phyloP scores from a whole-genome alignment of 2,797 vertebrate genomes.

The Babyrousa celebensis region DNA sequence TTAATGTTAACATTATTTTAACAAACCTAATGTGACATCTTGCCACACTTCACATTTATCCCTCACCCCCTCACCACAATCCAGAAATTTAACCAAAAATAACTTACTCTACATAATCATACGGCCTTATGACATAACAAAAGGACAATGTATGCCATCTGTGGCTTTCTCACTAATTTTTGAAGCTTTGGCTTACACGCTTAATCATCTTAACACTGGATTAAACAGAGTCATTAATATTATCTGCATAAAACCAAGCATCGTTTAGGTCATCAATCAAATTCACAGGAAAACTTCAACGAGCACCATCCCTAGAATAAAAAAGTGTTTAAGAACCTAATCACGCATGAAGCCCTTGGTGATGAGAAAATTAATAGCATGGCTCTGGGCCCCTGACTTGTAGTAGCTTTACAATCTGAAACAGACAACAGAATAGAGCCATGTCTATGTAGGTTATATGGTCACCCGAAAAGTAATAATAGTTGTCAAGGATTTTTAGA shows the following conservation, averaged over 20 bases:
- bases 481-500: background rate
- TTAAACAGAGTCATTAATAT: constrained; percentile 72
- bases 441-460: background rate
- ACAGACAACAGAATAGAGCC: constrained; percentile 2
- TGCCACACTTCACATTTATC: background rate
- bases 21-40: background rate
- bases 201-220: constrained; percentile 58
- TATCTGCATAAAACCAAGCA: constrained; percentile 77
- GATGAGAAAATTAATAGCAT: constrained; percentile 76
- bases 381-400: constrained; percentile 39
- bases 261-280: constrained; percentile 76
- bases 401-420: constrained; percentile 61
- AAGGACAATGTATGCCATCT: background rate
- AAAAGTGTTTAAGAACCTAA: constrained; percentile 78
- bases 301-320: constrained; percentile 50
- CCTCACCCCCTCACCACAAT: background rate
- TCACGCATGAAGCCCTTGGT: constrained; percentile 62
- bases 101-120: background rate
- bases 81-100: constrained; percentile 51
- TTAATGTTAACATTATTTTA: constrained; percentile 14
- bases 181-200: constrained; percentile 63
- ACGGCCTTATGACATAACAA: background rate
- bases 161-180: constrained; percentile 55
- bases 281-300: constrained; percentile 70
- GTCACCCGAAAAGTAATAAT: constrained; percentile 6